Base-by-base conservation (phyloP, 2,888 invertebrate genomes). In the Drosophila niveifrons region DNA sequence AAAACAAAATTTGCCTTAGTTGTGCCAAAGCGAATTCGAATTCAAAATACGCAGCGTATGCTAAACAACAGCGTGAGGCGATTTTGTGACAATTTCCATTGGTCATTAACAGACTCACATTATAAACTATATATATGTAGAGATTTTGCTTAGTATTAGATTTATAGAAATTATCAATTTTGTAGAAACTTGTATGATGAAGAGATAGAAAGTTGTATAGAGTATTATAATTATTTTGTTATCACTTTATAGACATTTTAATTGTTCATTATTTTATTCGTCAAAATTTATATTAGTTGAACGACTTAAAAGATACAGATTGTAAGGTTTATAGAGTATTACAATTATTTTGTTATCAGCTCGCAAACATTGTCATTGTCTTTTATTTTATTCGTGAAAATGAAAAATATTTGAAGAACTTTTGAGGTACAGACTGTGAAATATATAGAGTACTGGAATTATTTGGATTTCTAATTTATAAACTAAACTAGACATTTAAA, bases 1-100 rank as follows among this genome's bases (percentile, higher is more conserved):
- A 39, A 43, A 53, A 36, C 29, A 57, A 55, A 69, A 61, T 67
- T 52, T 50, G 63, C 55, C 46, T 66, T 56, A 43, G 58, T 34
- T 80, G 51, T 57, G 53, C 53, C 8, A 23, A 59, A 65, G 34
- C 61, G 7, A 43, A 59, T 39, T 63, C 43, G 7, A 43, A 59
- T 39, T 63, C 43, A 50, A 66, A 80, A 65, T 62, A 56, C 51
- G 55, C 67, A 58, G 52, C 66, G 36, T 46, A 53, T 65, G 73
- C 77, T 57, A 65, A 59, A 52, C 63, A 48, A 29, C 55, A 53
- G 15, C 17, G 10, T 34, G 29, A 51, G 44, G n/a, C 55, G 53
- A 44, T 17, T 31, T 43, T 46, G 55, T 52, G 34, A 57, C 74
- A 78, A 69, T 41, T 41, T 64, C 36, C 11, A 11, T n/a, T 36